A percentile compares a stretch with the other conserved stretches of the same genome.
Evolutionary conservation across 2,888 invertebrate species (phyloP).

Genomic region (Hypsopygia costalis): DNA sequence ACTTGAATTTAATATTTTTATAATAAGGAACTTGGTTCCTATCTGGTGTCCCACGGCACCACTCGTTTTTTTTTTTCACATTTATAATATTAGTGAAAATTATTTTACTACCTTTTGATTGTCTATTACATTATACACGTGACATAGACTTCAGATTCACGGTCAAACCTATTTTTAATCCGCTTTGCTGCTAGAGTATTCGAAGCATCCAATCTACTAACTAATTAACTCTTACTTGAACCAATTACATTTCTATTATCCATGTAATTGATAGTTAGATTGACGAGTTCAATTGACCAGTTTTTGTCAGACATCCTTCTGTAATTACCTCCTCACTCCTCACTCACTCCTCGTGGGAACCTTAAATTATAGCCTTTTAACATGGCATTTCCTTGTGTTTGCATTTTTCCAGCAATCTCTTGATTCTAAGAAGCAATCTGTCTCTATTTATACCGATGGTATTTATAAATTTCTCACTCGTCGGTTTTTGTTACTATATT

Average conservation of each 20-base stretch:
- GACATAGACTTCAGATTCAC: no score
- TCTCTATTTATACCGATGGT: constrained; percentile 22
- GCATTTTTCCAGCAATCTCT: constrained; percentile 21
- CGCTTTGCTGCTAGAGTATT: no score
- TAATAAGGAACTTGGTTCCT: no score
- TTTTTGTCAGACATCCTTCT: constrained; percentile 13
- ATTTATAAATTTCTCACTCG: background rate
- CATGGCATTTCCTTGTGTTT: constrained; percentile 14
- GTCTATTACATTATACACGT: no score
- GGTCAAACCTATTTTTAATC: no score
- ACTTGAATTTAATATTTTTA: no score
- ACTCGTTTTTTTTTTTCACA: no score
- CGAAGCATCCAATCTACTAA: background rate
- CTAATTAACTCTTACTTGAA: constrained; percentile 8
- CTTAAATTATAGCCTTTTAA: constrained; percentile 14
- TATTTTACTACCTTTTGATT: no score
- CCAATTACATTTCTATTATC: constrained; percentile 14
- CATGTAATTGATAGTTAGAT: constrained; percentile 15
- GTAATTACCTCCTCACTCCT: constrained; percentile 14
- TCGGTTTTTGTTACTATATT: no score
- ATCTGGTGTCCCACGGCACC: no score
- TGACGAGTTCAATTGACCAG: constrained; percentile 8
- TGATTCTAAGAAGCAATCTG: constrained; percentile 26
- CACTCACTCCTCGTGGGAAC: constrained; percentile 16
- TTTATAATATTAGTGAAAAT: no score